Conservation (phyloP, 2,888 invertebrate species). For the Leptinotarsa peninsularis region DNA sequence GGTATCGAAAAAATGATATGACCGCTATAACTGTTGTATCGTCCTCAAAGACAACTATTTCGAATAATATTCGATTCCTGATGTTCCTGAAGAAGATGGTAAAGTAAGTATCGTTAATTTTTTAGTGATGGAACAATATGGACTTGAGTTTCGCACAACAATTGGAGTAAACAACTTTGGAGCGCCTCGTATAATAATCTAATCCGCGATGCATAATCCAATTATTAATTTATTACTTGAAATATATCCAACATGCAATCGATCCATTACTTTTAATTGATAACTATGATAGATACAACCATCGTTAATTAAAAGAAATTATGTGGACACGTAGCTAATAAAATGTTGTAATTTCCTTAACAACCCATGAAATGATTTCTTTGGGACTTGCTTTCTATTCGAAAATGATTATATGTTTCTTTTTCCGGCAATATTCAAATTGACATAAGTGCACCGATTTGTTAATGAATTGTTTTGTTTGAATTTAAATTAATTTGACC, state of each 20-base stretch:
- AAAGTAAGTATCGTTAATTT: no score
- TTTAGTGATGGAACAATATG: no score
- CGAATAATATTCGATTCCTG: no score
- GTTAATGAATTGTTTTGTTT: not conserved
- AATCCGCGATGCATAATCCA: not conserved
- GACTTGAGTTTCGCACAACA: no score
- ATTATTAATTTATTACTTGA: constrained; percentile 5
- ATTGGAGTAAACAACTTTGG: not conserved
- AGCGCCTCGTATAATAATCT: not conserved
- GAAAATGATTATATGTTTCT: not conserved
- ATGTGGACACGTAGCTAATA: constrained; percentile 15
- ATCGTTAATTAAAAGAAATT: constrained; percentile 26
- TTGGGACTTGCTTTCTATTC: constrained; percentile 22
- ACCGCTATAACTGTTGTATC: no score
- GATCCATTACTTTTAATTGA: constrained; percentile 15
- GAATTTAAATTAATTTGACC: no score
- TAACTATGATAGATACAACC: constrained; percentile 12
- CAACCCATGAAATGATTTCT: constrained; percentile 20
- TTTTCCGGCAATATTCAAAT: not conserved
- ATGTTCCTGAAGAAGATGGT: no score
- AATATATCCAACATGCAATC: constrained; percentile 6
- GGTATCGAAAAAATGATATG: no score
- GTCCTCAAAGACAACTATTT: no score
- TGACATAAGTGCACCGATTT: not conserved
- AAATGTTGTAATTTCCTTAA: constrained; percentile 19